A percentile compares a stretch with the other conserved stretches of the same genome.
These are phyloP conservation scores for Hydrotaea diabolus DNA, from an alignment of 2,888 invertebrate species.

Conservation along the genomic window DNA sequence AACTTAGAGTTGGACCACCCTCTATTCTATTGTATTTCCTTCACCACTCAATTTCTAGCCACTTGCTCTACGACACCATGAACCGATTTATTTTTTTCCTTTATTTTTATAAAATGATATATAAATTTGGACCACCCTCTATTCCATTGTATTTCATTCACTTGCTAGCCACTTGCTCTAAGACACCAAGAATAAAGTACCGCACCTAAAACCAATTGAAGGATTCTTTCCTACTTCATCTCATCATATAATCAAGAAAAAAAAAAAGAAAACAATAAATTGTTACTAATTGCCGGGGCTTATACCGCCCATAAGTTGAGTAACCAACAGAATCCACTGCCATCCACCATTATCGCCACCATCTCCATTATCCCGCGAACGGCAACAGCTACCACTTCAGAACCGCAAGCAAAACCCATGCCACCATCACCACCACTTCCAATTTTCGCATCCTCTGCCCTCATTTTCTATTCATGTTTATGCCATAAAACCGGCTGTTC, in stretches of 20 bases:
- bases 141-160: too few species aligned
- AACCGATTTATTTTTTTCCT: too few species aligned
- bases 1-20: too few species aligned
- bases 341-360: not conserved
- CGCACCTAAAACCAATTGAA: not conserved
- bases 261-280: constrained; percentile 29
- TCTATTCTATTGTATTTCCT: too few species aligned
- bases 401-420: not conserved
- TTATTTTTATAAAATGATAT: too few species aligned
- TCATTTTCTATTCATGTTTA: not conserved
- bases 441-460: not conserved
- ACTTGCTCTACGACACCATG: too few species aligned
- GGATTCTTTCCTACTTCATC: not conserved
- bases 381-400: constrained; percentile 16
- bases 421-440: not conserved
- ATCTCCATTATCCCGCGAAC: not conserved
- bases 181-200: not conserved
- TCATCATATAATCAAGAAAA: not conserved
- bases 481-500: constrained; percentile 32
- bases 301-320: not conserved
- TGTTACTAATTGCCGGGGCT: constrained; percentile 40
- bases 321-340: not conserved
- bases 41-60: too few species aligned
- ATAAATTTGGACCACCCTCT: too few species aligned
- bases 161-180: not conserved